Evolutionary conservation across 2,888 invertebrate genomes (phyloP), one percentile per base, ranked within the genome.

Genomic region (Scaptomyza polygonia): DNA sequence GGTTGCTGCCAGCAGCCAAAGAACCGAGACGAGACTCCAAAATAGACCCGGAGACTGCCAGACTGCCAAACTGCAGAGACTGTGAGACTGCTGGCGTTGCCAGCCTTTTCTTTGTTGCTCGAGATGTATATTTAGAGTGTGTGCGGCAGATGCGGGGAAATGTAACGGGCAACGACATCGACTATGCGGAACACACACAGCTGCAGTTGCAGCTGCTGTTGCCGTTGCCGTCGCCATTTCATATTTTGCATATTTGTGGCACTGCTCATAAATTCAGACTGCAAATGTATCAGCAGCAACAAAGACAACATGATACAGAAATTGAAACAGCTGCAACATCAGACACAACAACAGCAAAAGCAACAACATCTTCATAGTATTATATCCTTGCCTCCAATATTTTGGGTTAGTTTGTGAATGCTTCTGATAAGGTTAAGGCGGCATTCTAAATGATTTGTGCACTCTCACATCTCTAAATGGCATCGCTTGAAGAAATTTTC

Each of bases 231-330:
- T 21, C 49, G 49, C 39, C 21, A 12, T 52, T 67, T 67, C 86
- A 82, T 79, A 82, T 68, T 82, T 79, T 67, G 87, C 79, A 82
- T 82, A 77, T 71, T 82, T 79, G 54, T 51, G 61, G 61, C 48
- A 39, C 69, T 58, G 69, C 52, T 59, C 86, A 79, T 85, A 82
- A 81, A 82, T 87, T 64, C 72, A 53, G 53, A 14, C 40, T 40
- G 67, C 56, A n/a, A n/a, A n/a, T n/a, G n/a, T n/a, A n/a, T n/a
- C n/a, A n/a, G n/a, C n/a, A n/a, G n/a, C n/a, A 74, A 40, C 39
- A 44, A 25, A 18, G 16, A n/a, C 43, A 39, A 18, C 18, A 16
- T 27, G 44, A 5, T 5, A 25, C 8, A 36, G 34, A 36, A 45
- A 40, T 7, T 14, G 44, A 16, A 48, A 32, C 49, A 49, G 34